phyloP scores from a whole-genome alignment of 2,888 invertebrate species.

The Protophormia terraenovae region DNA sequence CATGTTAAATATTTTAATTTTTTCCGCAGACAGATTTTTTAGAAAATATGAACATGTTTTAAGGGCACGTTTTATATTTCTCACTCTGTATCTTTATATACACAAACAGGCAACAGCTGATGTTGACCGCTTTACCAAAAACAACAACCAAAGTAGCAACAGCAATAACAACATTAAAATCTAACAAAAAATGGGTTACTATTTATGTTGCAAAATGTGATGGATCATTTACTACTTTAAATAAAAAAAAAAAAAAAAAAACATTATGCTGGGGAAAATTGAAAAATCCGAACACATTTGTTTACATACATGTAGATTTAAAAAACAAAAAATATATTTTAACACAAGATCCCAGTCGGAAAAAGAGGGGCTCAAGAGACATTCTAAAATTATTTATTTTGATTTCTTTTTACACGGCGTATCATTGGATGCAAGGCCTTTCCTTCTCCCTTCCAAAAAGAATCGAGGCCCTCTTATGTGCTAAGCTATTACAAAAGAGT shows the following conservation, averaged over 20 bases:
- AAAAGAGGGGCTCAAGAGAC: too few species aligned
- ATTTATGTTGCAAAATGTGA: slow-evolving; percentile 9
- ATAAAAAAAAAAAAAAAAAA: too few species aligned
- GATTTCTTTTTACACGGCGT: too few species aligned
- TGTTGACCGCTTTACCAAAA: slow-evolving; percentile 40
- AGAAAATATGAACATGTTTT: neutral
- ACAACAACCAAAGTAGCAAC: neutral
- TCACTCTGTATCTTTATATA: neutral
- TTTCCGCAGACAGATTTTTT: neutral
- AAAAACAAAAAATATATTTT: too few species aligned
- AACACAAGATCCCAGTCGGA: too few species aligned
- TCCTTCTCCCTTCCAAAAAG: too few species aligned
- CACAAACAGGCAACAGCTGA: slow-evolving; percentile 40
- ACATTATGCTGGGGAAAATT: neutral
- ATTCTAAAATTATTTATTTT: too few species aligned
- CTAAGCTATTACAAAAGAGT: too few species aligned
- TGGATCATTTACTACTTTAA: neutral
- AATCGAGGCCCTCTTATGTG: too few species aligned
- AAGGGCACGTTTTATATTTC: slow-evolving; percentile 1
- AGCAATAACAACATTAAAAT: neutral
- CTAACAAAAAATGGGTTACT: neutral
- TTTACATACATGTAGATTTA: neutral
- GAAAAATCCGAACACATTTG: neutral
- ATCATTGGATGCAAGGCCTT: too few species aligned
- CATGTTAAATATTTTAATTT: neutral